phyloP scores from a whole-genome alignment of 2,113 vertebrate genomes.

The Bujurquina vittata region DNA sequence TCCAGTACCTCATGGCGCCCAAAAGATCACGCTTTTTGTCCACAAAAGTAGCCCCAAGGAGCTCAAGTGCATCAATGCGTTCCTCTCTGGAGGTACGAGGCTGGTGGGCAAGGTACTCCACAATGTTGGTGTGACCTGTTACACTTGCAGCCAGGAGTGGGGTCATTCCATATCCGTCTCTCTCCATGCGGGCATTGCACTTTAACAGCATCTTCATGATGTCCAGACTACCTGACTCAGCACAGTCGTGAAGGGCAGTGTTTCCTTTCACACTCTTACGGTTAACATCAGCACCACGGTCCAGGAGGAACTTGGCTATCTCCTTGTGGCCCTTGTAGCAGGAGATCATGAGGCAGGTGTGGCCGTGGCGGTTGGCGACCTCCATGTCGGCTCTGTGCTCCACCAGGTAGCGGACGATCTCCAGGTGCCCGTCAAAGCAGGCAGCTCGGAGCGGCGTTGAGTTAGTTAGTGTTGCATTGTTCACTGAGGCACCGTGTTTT shows the following conservation, averaged over 20 bases:
- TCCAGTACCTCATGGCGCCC: slow-evolving; percentile 91
- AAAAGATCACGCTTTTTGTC: slow-evolving; percentile 94
- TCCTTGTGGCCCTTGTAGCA: slow-evolving; percentile 97
- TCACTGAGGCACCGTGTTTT: slow-evolving; percentile 90
- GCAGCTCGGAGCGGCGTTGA: slow-evolving; percentile 93
- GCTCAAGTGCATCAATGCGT: slow-evolving; percentile 87
- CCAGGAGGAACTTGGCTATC: slow-evolving; percentile 92
- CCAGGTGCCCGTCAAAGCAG: slow-evolving; percentile 95
- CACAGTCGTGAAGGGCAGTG: slow-evolving; percentile 94
- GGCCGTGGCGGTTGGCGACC: slow-evolving; percentile 95
- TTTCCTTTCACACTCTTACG: slow-evolving; percentile 95
- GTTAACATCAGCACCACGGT: slow-evolving; percentile 92
- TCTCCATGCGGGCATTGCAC: slow-evolving; percentile 90
- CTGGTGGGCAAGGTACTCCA: slow-evolving; percentile 91
- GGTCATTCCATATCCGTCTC: slow-evolving; percentile 95
- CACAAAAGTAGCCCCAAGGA: slow-evolving; percentile 93
- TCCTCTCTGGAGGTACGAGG: slow-evolving; percentile 82
- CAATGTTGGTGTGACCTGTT: slow-evolving; percentile 95
- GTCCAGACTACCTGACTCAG: slow-evolving; percentile 94
- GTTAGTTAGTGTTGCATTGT: slow-evolving; percentile 95
- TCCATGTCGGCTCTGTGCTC: slow-evolving; percentile 93
- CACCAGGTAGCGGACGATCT: slow-evolving; percentile 93
- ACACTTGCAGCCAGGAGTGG: slow-evolving; percentile 93
- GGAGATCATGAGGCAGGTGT: slow-evolving; percentile 97
- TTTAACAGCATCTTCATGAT: slow-evolving; percentile 94